phyloP scores from a whole-genome alignment of 1,140 invertebrate species.

The Macrobrachium rosenbergii region DNA sequence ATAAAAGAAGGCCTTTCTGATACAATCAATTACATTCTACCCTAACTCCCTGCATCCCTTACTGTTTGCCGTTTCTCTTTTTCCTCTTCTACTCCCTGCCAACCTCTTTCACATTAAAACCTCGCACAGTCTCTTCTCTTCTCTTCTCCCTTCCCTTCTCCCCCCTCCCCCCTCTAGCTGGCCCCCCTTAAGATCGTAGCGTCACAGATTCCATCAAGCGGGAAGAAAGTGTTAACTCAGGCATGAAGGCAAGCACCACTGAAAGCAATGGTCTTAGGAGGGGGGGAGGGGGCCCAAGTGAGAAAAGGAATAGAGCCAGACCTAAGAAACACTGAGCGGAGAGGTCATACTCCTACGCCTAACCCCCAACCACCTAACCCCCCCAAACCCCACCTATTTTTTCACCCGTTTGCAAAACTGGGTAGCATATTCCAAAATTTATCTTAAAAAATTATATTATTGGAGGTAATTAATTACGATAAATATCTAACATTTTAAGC shows the following conservation, averaged over 20 bases:
- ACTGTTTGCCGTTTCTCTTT: not conserved
- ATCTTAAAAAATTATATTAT: too few relatives aligned
- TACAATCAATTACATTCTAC: not conserved
- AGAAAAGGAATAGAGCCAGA: not conserved
- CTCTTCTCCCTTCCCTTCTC: not conserved
- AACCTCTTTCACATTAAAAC: not conserved
- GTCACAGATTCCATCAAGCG: slow-evolving; percentile 54
- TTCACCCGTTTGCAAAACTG: too few relatives aligned
- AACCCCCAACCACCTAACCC: too few relatives aligned
- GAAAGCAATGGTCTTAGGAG: slow-evolving; percentile 46
- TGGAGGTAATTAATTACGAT: too few relatives aligned
- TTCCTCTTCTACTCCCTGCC: slow-evolving; percentile 2
- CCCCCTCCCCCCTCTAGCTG: not conserved
- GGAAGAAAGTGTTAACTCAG: slow-evolving; percentile 49
- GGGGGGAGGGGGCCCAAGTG: slow-evolving; percentile 23
- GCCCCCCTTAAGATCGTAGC: slow-evolving; percentile 8
- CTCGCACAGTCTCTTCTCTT: not conserved
- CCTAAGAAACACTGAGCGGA: not conserved
- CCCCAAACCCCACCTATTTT: too few relatives aligned
- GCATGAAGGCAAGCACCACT: slow-evolving; percentile 52
- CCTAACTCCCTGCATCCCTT: not conserved
- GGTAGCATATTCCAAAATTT: too few relatives aligned
- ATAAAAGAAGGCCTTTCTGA: not conserved
- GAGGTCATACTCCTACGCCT: too few relatives aligned
- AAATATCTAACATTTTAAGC: too few relatives aligned